These are phyloP conservation scores for Platyura marginata DNA, from an alignment of 1,140 invertebrate genomes.

Conservation along the genomic window DNA sequence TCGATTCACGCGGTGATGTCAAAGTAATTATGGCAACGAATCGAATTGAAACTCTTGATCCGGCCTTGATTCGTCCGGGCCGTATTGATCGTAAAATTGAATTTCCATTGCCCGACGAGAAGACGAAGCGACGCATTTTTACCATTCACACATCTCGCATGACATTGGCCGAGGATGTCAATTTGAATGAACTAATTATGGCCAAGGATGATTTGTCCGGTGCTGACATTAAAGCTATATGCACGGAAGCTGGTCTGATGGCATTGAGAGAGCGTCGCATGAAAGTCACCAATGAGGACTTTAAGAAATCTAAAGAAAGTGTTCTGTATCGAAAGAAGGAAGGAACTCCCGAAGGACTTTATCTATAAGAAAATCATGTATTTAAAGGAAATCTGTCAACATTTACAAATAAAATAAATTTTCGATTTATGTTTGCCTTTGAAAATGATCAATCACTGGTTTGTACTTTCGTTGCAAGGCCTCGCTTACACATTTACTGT, in stretches of 20 bases:
- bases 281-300: slow-evolving; percentile 99
- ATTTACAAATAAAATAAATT: slow-evolving; percentile 1
- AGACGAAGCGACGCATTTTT: slow-evolving; percentile 95
- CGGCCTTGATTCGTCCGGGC: slow-evolving; percentile 94
- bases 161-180: slow-evolving; percentile 95
- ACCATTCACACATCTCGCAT: slow-evolving; percentile 96
- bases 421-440: too few relatives aligned
- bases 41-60: slow-evolving; percentile 97
- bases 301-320: slow-evolving; percentile 98
- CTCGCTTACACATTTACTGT: neutral
- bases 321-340: slow-evolving; percentile 98
- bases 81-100: slow-evolving; percentile 99
- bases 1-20: slow-evolving; percentile 90
- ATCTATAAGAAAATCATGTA: slow-evolving; percentile 51
- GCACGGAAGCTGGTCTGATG: slow-evolving; percentile 97
- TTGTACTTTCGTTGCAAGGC: too few relatives aligned
- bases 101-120: slow-evolving; percentile 98
- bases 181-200: slow-evolving; percentile 95
- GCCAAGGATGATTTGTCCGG: slow-evolving; percentile 99
- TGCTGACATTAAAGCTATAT: slow-evolving; percentile 96
- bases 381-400: neutral
- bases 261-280: slow-evolving; percentile 92
- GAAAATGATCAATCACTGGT: too few relatives aligned
- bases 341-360: slow-evolving; percentile 96
- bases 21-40: slow-evolving; percentile 99